Evolutionary conservation across 2,888 invertebrate genomes (phyloP).

Genomic region (Anoplius nigerrimus): DNA sequence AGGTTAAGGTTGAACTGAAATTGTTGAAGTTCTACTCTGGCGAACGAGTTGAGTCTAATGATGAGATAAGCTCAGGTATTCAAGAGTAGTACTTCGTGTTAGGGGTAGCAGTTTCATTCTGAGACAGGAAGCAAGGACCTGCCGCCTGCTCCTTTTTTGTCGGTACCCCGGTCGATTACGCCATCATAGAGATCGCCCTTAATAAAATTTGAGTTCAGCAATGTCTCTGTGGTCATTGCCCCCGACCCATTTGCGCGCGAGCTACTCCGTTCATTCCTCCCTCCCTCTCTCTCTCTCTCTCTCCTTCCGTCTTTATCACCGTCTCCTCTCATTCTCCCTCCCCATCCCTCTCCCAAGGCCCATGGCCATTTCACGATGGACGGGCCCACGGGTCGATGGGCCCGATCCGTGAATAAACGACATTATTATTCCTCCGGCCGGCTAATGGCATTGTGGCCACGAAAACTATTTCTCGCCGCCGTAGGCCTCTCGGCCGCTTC

Average conservation of each 20-base stretch:
- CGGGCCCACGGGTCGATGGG: slow-evolving; percentile 1
- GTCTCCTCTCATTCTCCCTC: slow-evolving; percentile 1
- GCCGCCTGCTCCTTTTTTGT: too few species aligned
- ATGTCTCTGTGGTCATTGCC: slow-evolving; percentile 58
- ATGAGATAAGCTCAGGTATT: too few species aligned
- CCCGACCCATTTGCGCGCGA: slow-evolving; percentile 59
- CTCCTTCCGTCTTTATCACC: slow-evolving; percentile 5
- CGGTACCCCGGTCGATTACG: too few species aligned
- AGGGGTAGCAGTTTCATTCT: too few species aligned
- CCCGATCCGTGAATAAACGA: not conserved
- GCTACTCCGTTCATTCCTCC: slow-evolving; percentile 36
- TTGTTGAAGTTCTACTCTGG: too few species aligned
- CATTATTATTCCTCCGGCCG: slow-evolving; percentile 1
- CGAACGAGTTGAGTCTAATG: too few species aligned
- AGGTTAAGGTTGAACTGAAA: too few species aligned
- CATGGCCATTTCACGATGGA: not conserved
- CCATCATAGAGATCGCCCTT: slow-evolving; percentile 47
- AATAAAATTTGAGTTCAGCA: slow-evolving; percentile 63
- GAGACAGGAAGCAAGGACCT: too few species aligned
- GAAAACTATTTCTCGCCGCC: slow-evolving; percentile 5
- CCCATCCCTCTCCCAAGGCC: not conserved
- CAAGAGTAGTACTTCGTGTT: too few species aligned
- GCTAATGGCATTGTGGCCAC: not conserved
- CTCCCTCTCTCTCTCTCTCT: slow-evolving; percentile 23
- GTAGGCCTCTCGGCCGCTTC: not conserved